Base-by-base conservation (phyloP, 2,797 vertebrate genomes). In the Sandelia bainsii region DNA sequence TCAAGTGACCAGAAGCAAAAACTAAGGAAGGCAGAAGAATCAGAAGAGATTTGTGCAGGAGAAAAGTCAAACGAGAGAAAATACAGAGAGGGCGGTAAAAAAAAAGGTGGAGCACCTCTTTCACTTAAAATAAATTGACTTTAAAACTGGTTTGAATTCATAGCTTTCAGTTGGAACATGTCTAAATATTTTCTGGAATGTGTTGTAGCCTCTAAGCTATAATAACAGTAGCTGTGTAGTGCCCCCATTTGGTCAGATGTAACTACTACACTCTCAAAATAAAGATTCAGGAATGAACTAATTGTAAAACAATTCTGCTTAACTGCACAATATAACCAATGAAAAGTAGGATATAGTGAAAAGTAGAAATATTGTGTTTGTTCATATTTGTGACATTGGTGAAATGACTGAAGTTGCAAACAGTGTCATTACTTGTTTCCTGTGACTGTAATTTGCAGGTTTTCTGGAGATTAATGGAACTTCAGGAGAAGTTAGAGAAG, bases 201-300 rank as follows among this genome's bases (percentile, higher is more conserved):
- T 53, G 32, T 10, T 19, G 23, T 12, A 3, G 7, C 19, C 20
- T 46, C 8, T 2, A 1, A 59, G 40, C 17, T n/a, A 1, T 37
- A 20, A 45, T 22, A 40, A 49, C 51, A 62, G 48, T 46, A 20
- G 58, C 42, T 62, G 45, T 57, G n/a, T n/a, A 69, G 37, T 67
- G 80, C 63, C 82, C 69, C 69, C 80, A 14, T 22, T 39, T 82
- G 87, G 71, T 42, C 50, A 62, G n/a, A 1, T 4, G 5, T 11
- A 3, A 39, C 19, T 14, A 82, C 53, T 73, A 52, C 79, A 70
- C 2, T 19, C 27, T n/a, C n/a, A n/a, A n/a, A n/a, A n/a, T n/a
- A 16, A 27, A 12, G 10, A 48, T 19, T 13, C 14, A 27, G 3
- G 8, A 13, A 19, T 20, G 6, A 29, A 61, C 27, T 0, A 54